These are phyloP conservation scores for Menidia beryllina DNA, from an alignment of 2,113 vertebrate genomes.

Conservation along the genomic window DNA sequence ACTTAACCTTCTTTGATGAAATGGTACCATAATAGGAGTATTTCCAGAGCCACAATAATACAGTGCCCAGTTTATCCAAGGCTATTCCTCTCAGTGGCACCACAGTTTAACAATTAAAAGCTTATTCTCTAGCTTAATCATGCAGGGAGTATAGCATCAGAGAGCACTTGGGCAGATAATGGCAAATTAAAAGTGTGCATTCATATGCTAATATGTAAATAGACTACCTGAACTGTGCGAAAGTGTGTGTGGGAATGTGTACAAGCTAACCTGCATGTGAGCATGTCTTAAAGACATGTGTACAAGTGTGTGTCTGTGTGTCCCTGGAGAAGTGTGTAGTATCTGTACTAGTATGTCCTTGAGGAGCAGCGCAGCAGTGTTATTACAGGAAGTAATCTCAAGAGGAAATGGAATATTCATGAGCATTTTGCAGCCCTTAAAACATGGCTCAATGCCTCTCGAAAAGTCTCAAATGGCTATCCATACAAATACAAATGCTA, in stretches of 20 bases:
- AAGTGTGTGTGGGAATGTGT: constrained; percentile 24
- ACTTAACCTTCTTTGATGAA: constrained; percentile 1
- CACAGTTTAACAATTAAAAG: constrained; percentile 67
- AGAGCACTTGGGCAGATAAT: constrained; percentile 77
- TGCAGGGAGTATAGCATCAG: constrained; percentile 55
- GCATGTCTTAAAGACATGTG: constrained; percentile 18
- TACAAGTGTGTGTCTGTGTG: constrained; percentile 19
- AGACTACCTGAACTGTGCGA: constrained; percentile 57
- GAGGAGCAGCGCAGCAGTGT: constrained; percentile 62
- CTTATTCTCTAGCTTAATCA: constrained; percentile 63
- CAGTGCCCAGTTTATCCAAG: constrained; percentile 21
- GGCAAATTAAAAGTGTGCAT: constrained; percentile 76
- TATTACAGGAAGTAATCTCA: constrained; percentile 77
- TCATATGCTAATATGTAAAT: constrained; percentile 74
- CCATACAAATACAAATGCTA: constrained; percentile 29
- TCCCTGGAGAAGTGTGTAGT: constrained; percentile 44
- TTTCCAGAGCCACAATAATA: not conserved
- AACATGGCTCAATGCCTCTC: constrained; percentile 72
- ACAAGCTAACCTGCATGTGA: not conserved
- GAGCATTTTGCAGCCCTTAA: constrained; percentile 71
- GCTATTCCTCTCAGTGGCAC: constrained; percentile 53
- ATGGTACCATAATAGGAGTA: not conserved
- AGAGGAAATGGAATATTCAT: constrained; percentile 81
- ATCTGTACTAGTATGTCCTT: constrained; percentile 65
- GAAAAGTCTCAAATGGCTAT: constrained; percentile 47